These are phyloP conservation scores for Standfussiana lucernea DNA, from an alignment of 2,888 invertebrate genomes.

Conservation along the genomic window DNA sequence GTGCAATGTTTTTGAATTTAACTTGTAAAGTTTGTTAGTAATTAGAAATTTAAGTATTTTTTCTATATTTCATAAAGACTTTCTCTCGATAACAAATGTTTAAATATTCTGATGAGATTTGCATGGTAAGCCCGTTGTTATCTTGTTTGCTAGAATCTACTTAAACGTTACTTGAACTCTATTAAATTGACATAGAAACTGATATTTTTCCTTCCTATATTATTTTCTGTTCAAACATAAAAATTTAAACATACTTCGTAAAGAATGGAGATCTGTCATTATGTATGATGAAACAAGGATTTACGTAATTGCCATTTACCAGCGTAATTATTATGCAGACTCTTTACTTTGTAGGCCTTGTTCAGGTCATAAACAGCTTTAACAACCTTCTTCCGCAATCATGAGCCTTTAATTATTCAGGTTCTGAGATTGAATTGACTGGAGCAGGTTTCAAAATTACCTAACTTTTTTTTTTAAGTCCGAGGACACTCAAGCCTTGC, in stretches of 20 bases:
- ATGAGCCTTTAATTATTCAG: slow-evolving; percentile 48
- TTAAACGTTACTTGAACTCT: neutral
- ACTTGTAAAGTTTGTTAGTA: neutral
- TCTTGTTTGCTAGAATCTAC: too few species aligned
- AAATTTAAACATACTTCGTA: neutral
- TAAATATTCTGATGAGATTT: too few species aligned
- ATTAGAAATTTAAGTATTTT: slow-evolving; percentile 8
- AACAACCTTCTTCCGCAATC: slow-evolving; percentile 53
- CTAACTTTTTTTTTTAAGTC: slow-evolving; percentile 19
- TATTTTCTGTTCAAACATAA: neutral
- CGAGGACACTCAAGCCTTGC: neutral
- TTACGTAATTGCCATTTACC: slow-evolving; percentile 42
- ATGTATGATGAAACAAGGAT: slow-evolving; percentile 38
- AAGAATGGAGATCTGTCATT: slow-evolving; percentile 16
- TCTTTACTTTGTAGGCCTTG: slow-evolving; percentile 44
- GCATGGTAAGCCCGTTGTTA: too few species aligned
- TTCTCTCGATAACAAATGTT: neutral
- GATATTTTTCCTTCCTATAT: too few species aligned
- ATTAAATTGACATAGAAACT: neutral
- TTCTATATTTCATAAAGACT: neutral
- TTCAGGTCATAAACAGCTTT: slow-evolving; percentile 39
- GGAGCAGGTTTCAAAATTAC: slow-evolving; percentile 8
- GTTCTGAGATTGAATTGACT: slow-evolving; percentile 20
- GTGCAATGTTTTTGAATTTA: slow-evolving; percentile 28
- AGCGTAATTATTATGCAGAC: slow-evolving; percentile 38